Evolutionary conservation across 2,113 vertebrate species (phyloP).

Genomic region (Myotis davidii): DNA sequence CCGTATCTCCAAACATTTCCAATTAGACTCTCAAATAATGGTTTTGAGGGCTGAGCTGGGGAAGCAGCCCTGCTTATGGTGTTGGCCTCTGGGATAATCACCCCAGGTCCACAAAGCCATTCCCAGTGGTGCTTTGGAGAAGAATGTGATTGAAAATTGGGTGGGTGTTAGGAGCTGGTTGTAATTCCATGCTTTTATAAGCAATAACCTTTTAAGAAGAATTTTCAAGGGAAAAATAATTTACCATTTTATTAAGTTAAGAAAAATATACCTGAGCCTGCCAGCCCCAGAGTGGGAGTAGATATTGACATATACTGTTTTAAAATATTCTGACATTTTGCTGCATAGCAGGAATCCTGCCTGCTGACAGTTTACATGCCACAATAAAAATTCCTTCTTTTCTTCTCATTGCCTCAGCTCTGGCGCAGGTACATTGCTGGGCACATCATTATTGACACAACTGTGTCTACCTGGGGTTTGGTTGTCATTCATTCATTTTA

Average conservation of each 20-base stretch:
- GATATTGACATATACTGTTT: background rate
- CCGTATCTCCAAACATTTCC: background rate
- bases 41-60: background rate
- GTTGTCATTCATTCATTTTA: slow-evolving; percentile 39
- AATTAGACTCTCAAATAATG: background rate
- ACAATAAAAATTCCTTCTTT: background rate
- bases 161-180: background rate
- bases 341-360: background rate
- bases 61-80: background rate
- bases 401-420: background rate
- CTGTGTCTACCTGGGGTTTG: background rate
- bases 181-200: background rate
- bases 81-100: background rate
- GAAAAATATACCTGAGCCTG: background rate
- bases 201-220: background rate
- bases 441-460: slow-evolving; percentile 9
- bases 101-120: background rate
- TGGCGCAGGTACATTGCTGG: slow-evolving; percentile 8
- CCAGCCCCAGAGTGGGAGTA: background rate
- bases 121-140: background rate
- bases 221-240: background rate
- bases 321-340: background rate
- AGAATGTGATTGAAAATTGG: background rate
- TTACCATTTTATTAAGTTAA: background rate
- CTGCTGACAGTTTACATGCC: background rate